A percentile compares a stretch with the other conserved stretches of the same genome.
Evolutionary conservation across 1,140 invertebrate genomes (phyloP).

Genomic region (Wasmannia auropunctata): DNA sequence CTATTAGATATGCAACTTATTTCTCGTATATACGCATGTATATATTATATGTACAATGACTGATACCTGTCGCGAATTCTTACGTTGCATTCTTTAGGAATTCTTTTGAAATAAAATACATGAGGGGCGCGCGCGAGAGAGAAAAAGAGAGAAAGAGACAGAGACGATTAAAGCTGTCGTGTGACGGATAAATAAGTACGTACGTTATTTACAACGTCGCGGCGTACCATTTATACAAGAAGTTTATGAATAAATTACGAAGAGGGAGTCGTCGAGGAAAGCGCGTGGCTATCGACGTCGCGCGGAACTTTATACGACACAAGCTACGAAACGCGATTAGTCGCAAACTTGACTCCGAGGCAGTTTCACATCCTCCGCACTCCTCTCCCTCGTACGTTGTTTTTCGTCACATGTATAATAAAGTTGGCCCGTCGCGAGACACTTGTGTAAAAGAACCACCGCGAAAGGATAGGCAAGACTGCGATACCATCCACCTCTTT

Average conservation of each 20-base stretch:
- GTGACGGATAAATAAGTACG: background rate
- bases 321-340: conserved; percentile 18
- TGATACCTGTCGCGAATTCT: background rate
- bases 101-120: background rate
- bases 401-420: conserved; percentile 42
- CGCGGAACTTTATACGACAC: conserved; percentile 9
- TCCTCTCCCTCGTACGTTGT: too few species aligned
- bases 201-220: background rate
- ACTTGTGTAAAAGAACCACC: conserved; percentile 42
- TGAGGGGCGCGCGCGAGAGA: background rate
- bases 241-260: conserved; percentile 34
- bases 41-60: background rate
- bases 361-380: background rate
- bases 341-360: background rate
- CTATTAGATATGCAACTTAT: background rate
- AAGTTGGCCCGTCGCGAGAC: conserved; percentile 57
- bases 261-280: background rate
- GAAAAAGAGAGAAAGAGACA: too few species aligned
- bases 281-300: background rate
- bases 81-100: background rate
- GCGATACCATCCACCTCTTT: conserved; percentile 13
- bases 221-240: background rate
- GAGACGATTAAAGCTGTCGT: background rate
- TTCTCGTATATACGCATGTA: background rate
- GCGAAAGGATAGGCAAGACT: background rate